Evolutionary conservation across 2,797 vertebrate species (phyloP).

Genomic region (Sebastolobus alascanus): DNA sequence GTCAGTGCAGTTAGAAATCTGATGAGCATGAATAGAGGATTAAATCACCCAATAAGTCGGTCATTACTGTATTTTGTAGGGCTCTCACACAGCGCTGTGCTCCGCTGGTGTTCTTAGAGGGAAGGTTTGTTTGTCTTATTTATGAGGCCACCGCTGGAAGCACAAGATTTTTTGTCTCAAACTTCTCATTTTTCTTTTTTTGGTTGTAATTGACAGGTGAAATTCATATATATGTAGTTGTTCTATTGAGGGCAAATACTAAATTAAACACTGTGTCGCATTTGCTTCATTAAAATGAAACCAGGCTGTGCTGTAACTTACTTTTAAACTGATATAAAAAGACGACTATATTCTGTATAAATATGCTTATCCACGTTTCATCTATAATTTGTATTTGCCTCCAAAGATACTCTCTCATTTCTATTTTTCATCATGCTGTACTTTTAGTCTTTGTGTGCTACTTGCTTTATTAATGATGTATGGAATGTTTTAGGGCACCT

Average conservation of each 20-base stretch:
- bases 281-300: background rate
- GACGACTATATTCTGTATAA: background rate
- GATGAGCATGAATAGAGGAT: constrained; percentile 57
- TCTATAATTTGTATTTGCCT: constrained; percentile 43
- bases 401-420: constrained; percentile 7
- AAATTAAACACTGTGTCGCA: background rate
- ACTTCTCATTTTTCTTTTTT: background rate
- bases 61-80: constrained; percentile 48
- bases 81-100: background rate
- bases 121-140: constrained; percentile 39
- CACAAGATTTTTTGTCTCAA: background rate
- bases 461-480: constrained; percentile 46
- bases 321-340: background rate
- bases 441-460: constrained; percentile 8
- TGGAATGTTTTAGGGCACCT: constrained; percentile 42
- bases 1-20: constrained; percentile 44
- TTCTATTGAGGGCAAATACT: constrained; percentile 8
- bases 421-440: constrained; percentile 6
- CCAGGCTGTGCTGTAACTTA: background rate
- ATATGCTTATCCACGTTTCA: constrained; percentile 27
- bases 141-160: constrained; percentile 2
- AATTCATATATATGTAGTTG: background rate
- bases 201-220: background rate
- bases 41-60: constrained; percentile 48
- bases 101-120: background rate